phyloP scores from a whole-genome alignment of 2,113 vertebrate species.

The Hiodon tergisus region DNA sequence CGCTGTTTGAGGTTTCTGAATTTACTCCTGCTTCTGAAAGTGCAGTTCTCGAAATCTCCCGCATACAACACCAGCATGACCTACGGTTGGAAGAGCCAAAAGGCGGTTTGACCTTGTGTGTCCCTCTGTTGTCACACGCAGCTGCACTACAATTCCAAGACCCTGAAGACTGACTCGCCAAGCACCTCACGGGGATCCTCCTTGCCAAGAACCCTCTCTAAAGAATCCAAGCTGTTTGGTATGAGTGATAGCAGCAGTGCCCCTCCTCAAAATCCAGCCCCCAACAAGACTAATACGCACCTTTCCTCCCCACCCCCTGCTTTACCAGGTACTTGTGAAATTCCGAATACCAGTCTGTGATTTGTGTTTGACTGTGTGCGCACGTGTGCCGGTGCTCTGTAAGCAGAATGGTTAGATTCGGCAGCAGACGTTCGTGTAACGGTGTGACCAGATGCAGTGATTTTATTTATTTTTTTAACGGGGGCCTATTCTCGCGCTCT shows the following conservation, averaged over 20 bases:
- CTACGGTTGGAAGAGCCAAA: too few species aligned
- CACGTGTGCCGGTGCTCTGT: too few species aligned
- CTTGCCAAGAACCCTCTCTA: slow-evolving; percentile 89
- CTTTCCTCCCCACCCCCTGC: slow-evolving; percentile 89
- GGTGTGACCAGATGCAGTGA: too few species aligned
- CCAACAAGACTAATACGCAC: slow-evolving; percentile 89
- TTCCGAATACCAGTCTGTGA: not conserved
- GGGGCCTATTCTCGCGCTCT: not conserved
- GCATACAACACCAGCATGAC: too few species aligned
- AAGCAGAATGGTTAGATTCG: too few species aligned
- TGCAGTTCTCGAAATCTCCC: not conserved
- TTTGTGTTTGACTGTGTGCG: not conserved
- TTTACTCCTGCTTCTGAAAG: not conserved
- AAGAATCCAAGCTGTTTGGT: slow-evolving; percentile 98
- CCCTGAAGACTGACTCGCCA: slow-evolving; percentile 89
- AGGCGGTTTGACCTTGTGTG: not conserved
- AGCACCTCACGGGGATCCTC: slow-evolving; percentile 94
- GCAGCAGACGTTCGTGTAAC: too few species aligned
- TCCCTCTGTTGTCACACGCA: slow-evolving; percentile 40
- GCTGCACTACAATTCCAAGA: slow-evolving; percentile 98
- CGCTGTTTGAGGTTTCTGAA: too few species aligned
- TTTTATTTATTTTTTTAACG: not conserved
- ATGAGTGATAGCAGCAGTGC: slow-evolving; percentile 78
- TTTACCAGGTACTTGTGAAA: slow-evolving; percentile 80
- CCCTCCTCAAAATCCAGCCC: slow-evolving; percentile 69